Evolutionary conservation across 2,888 invertebrate genomes (phyloP).

Genomic region (Drosophila mimetica): DNA sequence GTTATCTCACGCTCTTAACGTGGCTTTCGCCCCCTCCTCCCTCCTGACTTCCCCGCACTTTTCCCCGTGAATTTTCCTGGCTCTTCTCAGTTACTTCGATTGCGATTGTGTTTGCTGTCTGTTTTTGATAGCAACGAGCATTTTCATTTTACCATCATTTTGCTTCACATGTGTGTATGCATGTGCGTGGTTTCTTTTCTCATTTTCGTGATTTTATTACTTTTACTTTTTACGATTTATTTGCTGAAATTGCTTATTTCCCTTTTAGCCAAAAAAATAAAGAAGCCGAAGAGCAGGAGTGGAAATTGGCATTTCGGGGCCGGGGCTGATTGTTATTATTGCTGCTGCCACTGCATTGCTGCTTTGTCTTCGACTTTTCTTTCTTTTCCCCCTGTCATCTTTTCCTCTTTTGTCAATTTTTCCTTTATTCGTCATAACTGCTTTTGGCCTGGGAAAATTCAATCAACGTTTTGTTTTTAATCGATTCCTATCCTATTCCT

Average conservation of each 20-base stretch:
- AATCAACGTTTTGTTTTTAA: slow-evolving; percentile 66
- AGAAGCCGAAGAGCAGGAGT: slow-evolving; percentile 8
- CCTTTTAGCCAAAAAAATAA: slow-evolving; percentile 46
- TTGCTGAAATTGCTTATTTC: slow-evolving; percentile 79
- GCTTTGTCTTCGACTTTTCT: slow-evolving; percentile 32
- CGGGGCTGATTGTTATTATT: slow-evolving; percentile 34
- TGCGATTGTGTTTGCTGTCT: slow-evolving; percentile 52
- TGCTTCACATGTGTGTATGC: slow-evolving; percentile 23
- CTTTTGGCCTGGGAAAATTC: slow-evolving; percentile 64
- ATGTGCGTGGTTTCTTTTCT: slow-evolving; percentile 59
- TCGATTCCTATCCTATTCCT: slow-evolving; percentile 68
- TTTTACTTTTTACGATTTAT: slow-evolving; percentile 79
- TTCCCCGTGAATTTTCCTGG: slow-evolving; percentile 16
- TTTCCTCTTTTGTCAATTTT: background rate
- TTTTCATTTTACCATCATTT: slow-evolving; percentile 57
- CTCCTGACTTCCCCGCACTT: slow-evolving; percentile 1
- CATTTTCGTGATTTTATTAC: slow-evolving; percentile 79
- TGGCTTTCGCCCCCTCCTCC: background rate
- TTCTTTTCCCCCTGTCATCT: slow-evolving; percentile 10
- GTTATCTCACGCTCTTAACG: slow-evolving; percentile 46
- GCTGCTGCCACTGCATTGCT: slow-evolving; percentile 40
- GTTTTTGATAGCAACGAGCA: slow-evolving; percentile 53
- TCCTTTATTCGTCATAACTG: slow-evolving; percentile 40
- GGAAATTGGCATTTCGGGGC: slow-evolving; percentile 59
- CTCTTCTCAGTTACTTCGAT: slow-evolving; percentile 41